Evolutionary conservation across 2,113 vertebrate species (phyloP).

Genomic region (Puma concolor): DNA sequence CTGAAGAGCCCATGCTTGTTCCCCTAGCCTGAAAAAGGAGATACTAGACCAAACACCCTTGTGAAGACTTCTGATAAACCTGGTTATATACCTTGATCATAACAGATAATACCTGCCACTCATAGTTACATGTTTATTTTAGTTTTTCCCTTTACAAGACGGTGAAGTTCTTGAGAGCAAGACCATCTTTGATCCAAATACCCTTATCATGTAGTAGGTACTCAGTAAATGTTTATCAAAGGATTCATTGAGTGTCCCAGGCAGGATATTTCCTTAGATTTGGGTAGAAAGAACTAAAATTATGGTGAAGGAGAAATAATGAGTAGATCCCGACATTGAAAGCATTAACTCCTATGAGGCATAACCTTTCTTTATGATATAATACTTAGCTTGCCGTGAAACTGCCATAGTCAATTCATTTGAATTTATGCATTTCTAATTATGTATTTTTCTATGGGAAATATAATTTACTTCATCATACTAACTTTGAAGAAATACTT

Average conservation of each 20-base stretch:
- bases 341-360: not conserved
- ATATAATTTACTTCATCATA: not conserved
- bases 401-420: not conserved
- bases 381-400: not conserved
- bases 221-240: not conserved
- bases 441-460: not conserved
- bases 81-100: not conserved
- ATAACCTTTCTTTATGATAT: not conserved
- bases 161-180: not conserved
- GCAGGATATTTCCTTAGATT: not conserved
- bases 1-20: not conserved
- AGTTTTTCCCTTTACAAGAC: not conserved
- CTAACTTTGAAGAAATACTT: not conserved
- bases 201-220: not conserved
- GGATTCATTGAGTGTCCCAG: not conserved
- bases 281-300: not conserved
- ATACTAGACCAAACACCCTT: not conserved
- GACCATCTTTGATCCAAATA: not conserved
- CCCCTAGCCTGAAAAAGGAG: not conserved
- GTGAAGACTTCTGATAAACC: not conserved
- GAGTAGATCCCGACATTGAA: not conserved
- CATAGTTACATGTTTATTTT: not conserved
- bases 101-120: not conserved
- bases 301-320: not conserved
- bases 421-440: not conserved